A percentile compares a stretch with the other conserved stretches of the same genome.
Conservation (phyloP, 2,797 vertebrate species). For the Ispidina lecontei region DNA sequence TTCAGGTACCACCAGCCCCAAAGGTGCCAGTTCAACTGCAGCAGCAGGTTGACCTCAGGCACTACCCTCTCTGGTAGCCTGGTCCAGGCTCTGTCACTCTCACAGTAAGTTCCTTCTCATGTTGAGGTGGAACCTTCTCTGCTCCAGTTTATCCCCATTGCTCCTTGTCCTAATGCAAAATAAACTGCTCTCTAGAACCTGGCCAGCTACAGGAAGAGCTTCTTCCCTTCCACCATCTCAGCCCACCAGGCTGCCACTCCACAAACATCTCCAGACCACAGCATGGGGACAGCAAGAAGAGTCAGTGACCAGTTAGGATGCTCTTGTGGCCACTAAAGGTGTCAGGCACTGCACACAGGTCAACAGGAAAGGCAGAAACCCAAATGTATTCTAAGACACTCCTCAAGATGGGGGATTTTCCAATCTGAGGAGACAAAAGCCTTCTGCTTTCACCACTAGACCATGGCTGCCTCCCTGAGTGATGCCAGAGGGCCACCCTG, state of each 20-base stretch:
- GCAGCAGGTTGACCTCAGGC: accelerated
- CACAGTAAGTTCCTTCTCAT: too few species aligned
- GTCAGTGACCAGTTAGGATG: not conserved
- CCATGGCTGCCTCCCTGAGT: accelerated
- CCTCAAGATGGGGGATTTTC: not conserved
- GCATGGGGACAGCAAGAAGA: not conserved
- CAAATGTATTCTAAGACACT: not conserved
- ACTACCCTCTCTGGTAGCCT: not conserved
- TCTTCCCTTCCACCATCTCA: not conserved
- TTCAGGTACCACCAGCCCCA: not conserved
- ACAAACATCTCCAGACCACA: not conserved
- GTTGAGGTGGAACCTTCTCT: too few species aligned
- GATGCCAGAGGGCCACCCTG: constrained; percentile 45
- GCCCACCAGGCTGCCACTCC: not conserved
- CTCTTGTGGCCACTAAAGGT: not conserved
- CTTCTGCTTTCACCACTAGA: constrained; percentile 16
- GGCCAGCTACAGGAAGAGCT: not conserved
- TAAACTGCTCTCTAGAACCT: not conserved
- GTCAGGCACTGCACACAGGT: not conserved
- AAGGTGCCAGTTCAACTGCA: not conserved
- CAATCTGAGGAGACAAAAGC: not conserved
- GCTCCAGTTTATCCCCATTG: too few species aligned
- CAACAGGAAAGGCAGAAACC: not conserved
- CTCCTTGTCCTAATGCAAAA: too few species aligned
- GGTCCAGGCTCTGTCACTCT: too few species aligned